phyloP scores from a whole-genome alignment of 2,113 vertebrate species.

The Pandion haliaetus region DNA sequence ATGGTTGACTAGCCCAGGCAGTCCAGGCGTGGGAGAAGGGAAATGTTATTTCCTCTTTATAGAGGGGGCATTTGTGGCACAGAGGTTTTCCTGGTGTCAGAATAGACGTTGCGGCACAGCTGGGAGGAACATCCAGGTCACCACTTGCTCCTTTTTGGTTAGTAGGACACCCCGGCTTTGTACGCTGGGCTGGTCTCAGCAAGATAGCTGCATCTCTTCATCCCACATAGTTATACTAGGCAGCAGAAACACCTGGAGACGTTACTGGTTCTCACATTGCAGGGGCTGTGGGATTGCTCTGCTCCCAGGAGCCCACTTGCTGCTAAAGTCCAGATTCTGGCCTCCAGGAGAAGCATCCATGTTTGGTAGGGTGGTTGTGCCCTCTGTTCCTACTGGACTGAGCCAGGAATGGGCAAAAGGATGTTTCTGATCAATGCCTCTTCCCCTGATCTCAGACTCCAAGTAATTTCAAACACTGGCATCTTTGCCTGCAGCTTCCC shows the following conservation, averaged over 20 bases:
- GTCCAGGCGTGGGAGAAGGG: not conserved
- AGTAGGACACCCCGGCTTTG: not conserved
- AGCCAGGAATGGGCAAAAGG: not conserved
- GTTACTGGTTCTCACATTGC: not conserved
- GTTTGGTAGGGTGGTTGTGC: not conserved
- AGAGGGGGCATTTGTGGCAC: not conserved
- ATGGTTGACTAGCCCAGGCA: not conserved
- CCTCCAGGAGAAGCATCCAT: not conserved
- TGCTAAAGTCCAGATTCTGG: not conserved
- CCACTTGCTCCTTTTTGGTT: not conserved
- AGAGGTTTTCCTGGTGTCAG: not conserved
- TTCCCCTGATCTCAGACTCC: not conserved
- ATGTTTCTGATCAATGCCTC: not conserved
- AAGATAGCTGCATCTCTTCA: not conserved
- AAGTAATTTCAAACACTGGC: not conserved
- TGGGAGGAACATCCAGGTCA: not conserved
- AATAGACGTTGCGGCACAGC: not conserved
- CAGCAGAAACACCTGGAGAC: not conserved
- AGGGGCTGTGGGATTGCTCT: not conserved
- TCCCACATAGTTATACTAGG: not conserved
- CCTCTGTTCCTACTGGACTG: not conserved
- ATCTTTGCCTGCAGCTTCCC: not conserved
- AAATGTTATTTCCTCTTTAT: not conserved
- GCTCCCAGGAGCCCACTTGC: not conserved
- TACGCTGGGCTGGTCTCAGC: not conserved